These are phyloP conservation scores for Centropus bengalensis DNA, from an alignment of 2,113 vertebrate genomes.

Conservation along the genomic window DNA sequence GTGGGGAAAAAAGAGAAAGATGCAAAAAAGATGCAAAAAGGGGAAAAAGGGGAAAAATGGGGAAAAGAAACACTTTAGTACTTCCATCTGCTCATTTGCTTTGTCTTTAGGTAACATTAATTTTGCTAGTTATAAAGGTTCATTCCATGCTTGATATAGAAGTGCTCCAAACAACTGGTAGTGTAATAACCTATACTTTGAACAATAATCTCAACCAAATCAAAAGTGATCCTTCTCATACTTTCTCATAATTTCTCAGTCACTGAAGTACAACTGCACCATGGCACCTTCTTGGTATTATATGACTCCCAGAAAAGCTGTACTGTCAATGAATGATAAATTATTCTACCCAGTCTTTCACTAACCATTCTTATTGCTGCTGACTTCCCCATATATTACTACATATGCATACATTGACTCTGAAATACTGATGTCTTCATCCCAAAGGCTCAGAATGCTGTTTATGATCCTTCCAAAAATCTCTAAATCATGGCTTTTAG, in stretches of 20 bases:
- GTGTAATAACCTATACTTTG: background rate
- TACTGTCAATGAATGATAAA: background rate
- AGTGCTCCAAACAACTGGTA: background rate
- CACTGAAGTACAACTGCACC: background rate
- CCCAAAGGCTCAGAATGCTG: background rate
- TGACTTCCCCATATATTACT: background rate
- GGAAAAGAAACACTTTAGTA: too few relatives aligned
- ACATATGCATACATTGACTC: too few relatives aligned
- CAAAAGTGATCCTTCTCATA: background rate
- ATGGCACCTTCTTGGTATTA: background rate
- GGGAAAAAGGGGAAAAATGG: too few relatives aligned
- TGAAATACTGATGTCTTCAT: background rate
- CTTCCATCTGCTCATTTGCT: background rate
- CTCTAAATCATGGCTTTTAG: background rate
- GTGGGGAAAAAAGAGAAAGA: too few relatives aligned
- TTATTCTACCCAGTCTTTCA: background rate
- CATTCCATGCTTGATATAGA: background rate
- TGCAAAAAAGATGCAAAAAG: too few relatives aligned
- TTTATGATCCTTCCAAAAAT: background rate
- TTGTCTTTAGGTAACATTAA: background rate
- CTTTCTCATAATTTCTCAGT: background rate
- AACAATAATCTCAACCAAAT: background rate
- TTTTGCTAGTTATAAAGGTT: background rate
- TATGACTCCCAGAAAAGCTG: background rate
- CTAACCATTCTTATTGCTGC: background rate